Percentiles rank a stretch among this genome's conserved stretches.
These are phyloP conservation scores for Conus ventricosus DNA, from an alignment of 1,140 invertebrate species.

Conservation along the genomic window DNA sequence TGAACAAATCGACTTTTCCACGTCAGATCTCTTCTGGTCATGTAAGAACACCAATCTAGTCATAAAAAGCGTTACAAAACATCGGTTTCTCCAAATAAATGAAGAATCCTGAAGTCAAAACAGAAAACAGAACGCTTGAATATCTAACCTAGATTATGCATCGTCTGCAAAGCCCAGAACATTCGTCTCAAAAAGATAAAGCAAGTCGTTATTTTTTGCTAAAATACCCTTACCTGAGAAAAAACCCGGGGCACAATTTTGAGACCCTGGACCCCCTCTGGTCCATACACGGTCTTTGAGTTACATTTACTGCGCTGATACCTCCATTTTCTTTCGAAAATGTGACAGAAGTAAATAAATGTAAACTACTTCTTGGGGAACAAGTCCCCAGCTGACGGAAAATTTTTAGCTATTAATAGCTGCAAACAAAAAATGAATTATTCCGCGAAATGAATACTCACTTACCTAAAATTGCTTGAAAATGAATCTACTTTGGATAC, in stretches of 20 bases:
- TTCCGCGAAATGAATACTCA: background rate
- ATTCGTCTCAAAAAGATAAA: background rate
- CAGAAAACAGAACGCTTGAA: too few species aligned
- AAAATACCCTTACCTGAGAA: conserved; percentile 30
- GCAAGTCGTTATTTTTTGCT: background rate
- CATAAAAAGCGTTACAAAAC: background rate
- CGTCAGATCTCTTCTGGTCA: background rate
- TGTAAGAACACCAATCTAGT: background rate
- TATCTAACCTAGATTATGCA: too few species aligned
- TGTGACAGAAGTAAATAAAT: conserved; percentile 44
- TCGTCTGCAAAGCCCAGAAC: background rate
- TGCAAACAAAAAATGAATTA: conserved; percentile 19
- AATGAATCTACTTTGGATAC: background rate
- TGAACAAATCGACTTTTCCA: background rate
- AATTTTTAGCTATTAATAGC: conserved; percentile 21
- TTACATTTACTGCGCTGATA: conserved; percentile 58
- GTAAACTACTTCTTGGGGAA: conserved; percentile 28
- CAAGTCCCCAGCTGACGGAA: conserved; percentile 36
- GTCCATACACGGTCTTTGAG: conserved; percentile 51
- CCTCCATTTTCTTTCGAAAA: conserved; percentile 54
- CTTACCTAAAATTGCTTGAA: background rate
- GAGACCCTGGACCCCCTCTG: conserved; percentile 50
- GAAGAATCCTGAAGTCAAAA: too few species aligned
- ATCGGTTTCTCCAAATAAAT: background rate
- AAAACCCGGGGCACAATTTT: conserved; percentile 40